Percentiles rank a stretch among this genome's conserved stretches.
phyloP scores from a whole-genome alignment of 2,113 vertebrate genomes.

The Silurus asotus region DNA sequence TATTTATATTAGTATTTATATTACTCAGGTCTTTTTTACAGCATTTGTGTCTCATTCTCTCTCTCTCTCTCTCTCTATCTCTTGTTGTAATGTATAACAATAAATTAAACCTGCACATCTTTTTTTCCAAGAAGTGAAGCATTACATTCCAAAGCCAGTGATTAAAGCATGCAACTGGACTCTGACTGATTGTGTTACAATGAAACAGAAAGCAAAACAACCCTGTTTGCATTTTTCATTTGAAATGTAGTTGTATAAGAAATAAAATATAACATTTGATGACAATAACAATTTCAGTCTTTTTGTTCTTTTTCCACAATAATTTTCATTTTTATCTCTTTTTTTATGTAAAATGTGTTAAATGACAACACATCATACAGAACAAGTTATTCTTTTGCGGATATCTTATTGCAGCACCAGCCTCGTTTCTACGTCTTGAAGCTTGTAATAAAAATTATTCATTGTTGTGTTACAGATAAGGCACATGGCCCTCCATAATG shows the following conservation, averaged over 20 bases:
- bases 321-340: too few relatives aligned
- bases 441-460: not conserved
- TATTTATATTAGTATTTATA: slow-evolving; percentile 57
- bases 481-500: not conserved
- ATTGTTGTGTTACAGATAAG: not conserved
- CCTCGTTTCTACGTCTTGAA: not conserved
- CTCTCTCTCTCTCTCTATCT: not conserved
- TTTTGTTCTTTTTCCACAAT: not conserved
- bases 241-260: not conserved
- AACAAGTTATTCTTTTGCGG: too few relatives aligned
- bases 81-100: slow-evolving; percentile 58
- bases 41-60: not conserved
- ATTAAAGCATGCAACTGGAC: slow-evolving; percentile 57
- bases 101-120: slow-evolving; percentile 49
- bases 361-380: too few relatives aligned
- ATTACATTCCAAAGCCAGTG: slow-evolving; percentile 61
- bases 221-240: not conserved
- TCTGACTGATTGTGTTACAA: slow-evolving; percentile 1
- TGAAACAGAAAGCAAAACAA: not conserved
- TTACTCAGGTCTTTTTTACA: slow-evolving; percentile 44
- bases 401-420: not conserved
- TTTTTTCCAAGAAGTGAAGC: slow-evolving; percentile 32
- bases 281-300: not conserved
- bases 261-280: not conserved
- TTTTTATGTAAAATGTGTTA: too few relatives aligned